Percentiles rank a stretch among this genome's conserved stretches.
These are phyloP conservation scores for Paramuricea clavata DNA, from an alignment of 92 coral and sea anemone species.

Conservation along the genomic window DNA sequence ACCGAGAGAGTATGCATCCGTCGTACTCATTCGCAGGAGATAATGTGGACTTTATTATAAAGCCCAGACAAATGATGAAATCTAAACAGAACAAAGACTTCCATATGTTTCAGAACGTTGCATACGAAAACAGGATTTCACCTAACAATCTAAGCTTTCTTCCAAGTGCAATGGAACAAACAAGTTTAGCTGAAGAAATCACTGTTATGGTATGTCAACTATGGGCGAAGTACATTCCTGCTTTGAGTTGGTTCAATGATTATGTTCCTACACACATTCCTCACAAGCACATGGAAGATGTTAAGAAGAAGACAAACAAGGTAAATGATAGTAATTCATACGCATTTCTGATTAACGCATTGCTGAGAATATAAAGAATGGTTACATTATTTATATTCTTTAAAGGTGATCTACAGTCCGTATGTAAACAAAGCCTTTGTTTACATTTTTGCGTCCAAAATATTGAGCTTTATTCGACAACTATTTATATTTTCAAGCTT, in stretches of 20 bases:
- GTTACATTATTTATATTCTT: too few species aligned
- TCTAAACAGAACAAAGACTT: slow-evolving; percentile 55
- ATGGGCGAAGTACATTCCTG: background rate
- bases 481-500: too few species aligned
- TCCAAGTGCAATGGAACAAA: slow-evolving; percentile 60
- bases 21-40: slow-evolving; percentile 72
- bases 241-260: background rate
- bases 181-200: slow-evolving; percentile 35
- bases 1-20: slow-evolving; percentile 64
- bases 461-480: too few species aligned
- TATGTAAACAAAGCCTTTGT: too few species aligned
- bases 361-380: too few species aligned
- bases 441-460: too few species aligned
- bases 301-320: background rate
- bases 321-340: background rate
- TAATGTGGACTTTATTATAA: slow-evolving; percentile 50
- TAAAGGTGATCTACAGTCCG: too few species aligned
- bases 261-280: background rate
- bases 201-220: too few species aligned
- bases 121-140: slow-evolving; percentile 50
- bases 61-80: slow-evolving; percentile 59
- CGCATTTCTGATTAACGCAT: too few species aligned
- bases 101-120: slow-evolving; percentile 58
- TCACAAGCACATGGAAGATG: background rate
- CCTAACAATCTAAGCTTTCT: slow-evolving; percentile 66